Conservation (phyloP, 1,140 invertebrate species). For the Pseudachorutes palmiensis region DNA sequence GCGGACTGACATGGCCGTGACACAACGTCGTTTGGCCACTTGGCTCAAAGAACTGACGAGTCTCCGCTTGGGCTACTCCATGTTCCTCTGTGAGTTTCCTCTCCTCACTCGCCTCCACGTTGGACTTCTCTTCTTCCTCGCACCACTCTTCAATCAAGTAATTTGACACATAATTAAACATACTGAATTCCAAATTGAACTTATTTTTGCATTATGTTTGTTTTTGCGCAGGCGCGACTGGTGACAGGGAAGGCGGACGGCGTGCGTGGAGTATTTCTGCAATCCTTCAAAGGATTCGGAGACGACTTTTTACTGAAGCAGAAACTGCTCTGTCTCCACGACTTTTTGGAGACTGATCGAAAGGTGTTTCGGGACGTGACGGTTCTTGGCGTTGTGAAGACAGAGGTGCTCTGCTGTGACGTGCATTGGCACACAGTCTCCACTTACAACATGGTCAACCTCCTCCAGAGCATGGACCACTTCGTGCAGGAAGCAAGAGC, state of each 20-base stretch:
- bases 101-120: slow-evolving; percentile 10
- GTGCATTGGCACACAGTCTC: background rate
- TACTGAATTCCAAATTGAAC: background rate
- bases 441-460: background rate
- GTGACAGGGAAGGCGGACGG: background rate
- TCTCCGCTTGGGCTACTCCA: background rate
- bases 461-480: background rate
- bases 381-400: background rate
- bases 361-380: background rate
- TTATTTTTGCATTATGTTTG: too few relatives aligned
- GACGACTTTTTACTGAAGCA: background rate
- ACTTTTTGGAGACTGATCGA: background rate
- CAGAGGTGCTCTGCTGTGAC: background rate
- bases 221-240: background rate
- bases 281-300: background rate
- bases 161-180: background rate
- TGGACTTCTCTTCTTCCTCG: slow-evolving; percentile 1
- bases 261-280: background rate
- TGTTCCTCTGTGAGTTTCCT: slow-evolving; percentile 9
- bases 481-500: background rate
- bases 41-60: background rate
- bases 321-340: background rate
- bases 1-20: background rate
- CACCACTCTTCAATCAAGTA: background rate
- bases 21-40: background rate